A percentile compares a stretch with the other conserved stretches of the same genome.
Evolutionary conservation across 2,113 vertebrate species (phyloP).

Genomic region (Periophthalmodon schlosseri): DNA sequence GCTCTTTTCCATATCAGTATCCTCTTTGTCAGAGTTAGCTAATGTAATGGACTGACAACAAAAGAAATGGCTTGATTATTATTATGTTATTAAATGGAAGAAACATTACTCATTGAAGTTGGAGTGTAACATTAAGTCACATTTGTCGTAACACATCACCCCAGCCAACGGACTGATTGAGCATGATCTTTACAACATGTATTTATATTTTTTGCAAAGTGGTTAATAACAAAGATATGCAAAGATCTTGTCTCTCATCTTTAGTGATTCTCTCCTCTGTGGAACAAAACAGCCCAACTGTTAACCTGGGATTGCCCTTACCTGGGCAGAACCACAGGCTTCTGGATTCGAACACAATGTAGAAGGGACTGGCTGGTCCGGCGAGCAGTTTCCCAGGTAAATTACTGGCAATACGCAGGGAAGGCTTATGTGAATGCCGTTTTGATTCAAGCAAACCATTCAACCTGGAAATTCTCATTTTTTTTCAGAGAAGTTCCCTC

Average conservation of each 20-base stretch:
- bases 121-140: conserved; percentile 28
- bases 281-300: conserved; percentile 24
- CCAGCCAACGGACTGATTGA: background rate
- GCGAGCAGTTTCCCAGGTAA: too few relatives aligned
- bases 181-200: background rate
- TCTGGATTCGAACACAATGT: too few relatives aligned
- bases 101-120: conserved; percentile 42
- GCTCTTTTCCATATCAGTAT: conserved; percentile 8
- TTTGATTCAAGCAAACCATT: background rate
- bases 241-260: background rate
- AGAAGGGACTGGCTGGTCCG: too few relatives aligned
- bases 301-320: too few relatives aligned
- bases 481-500: conserved; percentile 12
- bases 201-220: background rate
- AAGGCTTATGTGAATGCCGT: too few relatives aligned
- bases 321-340: too few relatives aligned
- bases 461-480: background rate
- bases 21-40: conserved; percentile 17
- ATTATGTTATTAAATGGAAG: conserved; percentile 34
- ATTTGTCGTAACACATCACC: conserved; percentile 28
- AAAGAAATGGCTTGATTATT: conserved; percentile 30
- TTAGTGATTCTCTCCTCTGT: background rate
- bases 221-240: background rate
- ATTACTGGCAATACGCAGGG: too few relatives aligned
- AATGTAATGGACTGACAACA: conserved; percentile 24